A percentile compares a stretch with the other conserved stretches of the same genome.
Conservation (phyloP, 2,113 vertebrate species). For the Podiceps cristatus region DNA sequence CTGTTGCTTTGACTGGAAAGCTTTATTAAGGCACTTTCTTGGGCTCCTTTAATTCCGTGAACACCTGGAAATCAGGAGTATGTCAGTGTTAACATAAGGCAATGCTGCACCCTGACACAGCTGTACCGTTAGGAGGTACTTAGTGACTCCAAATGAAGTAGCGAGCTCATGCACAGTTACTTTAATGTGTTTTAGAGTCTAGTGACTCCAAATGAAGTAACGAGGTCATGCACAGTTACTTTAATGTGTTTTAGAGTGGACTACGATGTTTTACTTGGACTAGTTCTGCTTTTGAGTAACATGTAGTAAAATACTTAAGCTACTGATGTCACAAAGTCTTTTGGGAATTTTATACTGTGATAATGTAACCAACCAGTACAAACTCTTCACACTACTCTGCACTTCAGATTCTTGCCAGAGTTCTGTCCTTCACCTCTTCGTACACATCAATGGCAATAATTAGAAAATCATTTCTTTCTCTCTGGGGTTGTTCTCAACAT, state of each 20-base stretch:
- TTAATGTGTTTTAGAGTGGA: neutral
- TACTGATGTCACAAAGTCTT: neutral
- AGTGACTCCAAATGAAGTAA: neutral
- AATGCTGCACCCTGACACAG: neutral
- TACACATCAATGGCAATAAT: neutral
- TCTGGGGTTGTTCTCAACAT: neutral
- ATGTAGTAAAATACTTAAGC: neutral
- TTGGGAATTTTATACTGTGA: neutral
- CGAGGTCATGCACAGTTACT: neutral
- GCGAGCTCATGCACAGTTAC: neutral
- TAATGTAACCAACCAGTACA: neutral
- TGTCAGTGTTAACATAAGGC: neutral
- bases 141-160: neutral
- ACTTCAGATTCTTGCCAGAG: neutral
- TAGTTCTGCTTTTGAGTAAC: neutral
- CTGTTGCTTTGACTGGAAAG: neutral
- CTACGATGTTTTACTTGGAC: neutral
- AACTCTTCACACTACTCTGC: neutral
- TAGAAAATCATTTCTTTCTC: neutral
- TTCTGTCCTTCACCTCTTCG: neutral
- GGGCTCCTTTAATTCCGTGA: neutral
- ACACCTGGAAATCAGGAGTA: neutral
- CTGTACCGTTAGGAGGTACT: fast-evolving
- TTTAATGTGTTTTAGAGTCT: neutral
- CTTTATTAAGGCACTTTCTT: neutral